These are phyloP conservation scores for Drosophila parabipectinata DNA, from an alignment of 1,140 invertebrate genomes.

Conservation along the genomic window DNA sequence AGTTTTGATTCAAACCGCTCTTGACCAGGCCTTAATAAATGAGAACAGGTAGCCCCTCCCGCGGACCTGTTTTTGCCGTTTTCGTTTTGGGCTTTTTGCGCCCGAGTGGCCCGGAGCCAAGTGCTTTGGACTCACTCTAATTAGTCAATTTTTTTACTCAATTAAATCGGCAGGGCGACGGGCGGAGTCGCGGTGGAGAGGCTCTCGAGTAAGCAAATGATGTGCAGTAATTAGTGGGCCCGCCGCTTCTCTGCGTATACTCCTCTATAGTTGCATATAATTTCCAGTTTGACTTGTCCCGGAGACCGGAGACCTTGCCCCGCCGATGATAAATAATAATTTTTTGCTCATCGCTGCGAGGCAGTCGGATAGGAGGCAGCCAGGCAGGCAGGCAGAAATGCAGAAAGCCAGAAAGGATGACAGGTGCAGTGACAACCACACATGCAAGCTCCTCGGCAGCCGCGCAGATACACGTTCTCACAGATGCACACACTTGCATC, in stretches of 20 bases:
- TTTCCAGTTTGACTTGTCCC: constrained; percentile 45
- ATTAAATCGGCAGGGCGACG: constrained; percentile 69
- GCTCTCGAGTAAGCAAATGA: constrained; percentile 79
- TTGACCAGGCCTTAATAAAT: constrained; percentile 80
- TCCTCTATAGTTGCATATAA: constrained; percentile 27
- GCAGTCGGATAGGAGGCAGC: too few relatives aligned
- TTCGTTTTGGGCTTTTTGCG: constrained; percentile 31
- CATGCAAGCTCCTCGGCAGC: constrained; percentile 31
- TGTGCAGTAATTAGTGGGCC: constrained; percentile 78
- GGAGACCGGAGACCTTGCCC: constrained; percentile 40
- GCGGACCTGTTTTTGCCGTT: neutral
- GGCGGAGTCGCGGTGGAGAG: constrained; percentile 30
- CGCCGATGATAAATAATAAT: constrained; percentile 74
- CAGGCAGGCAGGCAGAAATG: constrained; percentile 12
- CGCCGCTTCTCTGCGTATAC: constrained; percentile 16
- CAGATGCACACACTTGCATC: constrained; percentile 19
- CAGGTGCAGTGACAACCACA: constrained; percentile 78
- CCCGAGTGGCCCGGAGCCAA: constrained; percentile 61
- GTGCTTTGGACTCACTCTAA: constrained; percentile 77
- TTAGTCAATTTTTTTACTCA: constrained; percentile 81
- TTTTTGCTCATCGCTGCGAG: constrained; percentile 29
- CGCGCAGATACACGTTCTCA: constrained; percentile 27
- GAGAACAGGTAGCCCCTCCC: constrained; percentile 66
- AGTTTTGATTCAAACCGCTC: constrained; percentile 78
- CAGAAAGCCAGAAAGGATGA: constrained; percentile 62